Evolutionary conservation across 2,888 invertebrate species (phyloP).

Genomic region (Neocrepidodera transversa): DNA sequence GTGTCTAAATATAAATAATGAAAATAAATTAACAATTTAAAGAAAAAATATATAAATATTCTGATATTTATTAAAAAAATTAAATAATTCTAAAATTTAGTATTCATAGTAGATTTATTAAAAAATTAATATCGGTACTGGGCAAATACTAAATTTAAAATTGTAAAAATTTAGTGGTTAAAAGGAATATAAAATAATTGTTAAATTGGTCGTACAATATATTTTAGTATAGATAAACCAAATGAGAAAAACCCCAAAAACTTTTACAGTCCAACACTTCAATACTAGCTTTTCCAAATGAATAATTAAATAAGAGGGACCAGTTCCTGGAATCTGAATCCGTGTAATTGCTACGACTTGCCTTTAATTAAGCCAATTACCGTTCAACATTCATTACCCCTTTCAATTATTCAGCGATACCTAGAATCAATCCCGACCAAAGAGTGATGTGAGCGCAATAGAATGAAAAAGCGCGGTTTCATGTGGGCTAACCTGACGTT

Average conservation of each 20-base stretch:
- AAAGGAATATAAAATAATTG: no score
- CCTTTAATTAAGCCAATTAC: slow-evolving; percentile 43
- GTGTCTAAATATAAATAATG: no score
- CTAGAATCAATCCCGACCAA: slow-evolving; percentile 33
- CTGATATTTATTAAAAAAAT: no score
- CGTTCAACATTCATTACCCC: slow-evolving; percentile 37
- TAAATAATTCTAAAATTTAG: no score
- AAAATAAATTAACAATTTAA: no score
- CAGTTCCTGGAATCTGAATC: slow-evolving; percentile 14
- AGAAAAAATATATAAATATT: no score
- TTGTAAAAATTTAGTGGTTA: no score
- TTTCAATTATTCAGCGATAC: slow-evolving; percentile 35
- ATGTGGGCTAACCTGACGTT: slow-evolving; percentile 25
- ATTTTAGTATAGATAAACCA: no score
- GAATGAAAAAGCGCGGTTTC: slow-evolving; percentile 21
- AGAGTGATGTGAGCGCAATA: slow-evolving; percentile 27
- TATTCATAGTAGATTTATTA: no score
- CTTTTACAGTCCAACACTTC: slow-evolving; percentile 3
- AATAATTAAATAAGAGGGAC: slow-evolving; percentile 11
- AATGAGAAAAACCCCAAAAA: not conserved
- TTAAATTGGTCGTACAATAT: no score
- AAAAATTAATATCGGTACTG: no score
- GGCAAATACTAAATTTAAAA: no score
- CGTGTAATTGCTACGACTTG: slow-evolving; percentile 37
- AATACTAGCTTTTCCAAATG: slow-evolving; percentile 1